Evolutionary conservation across 2,113 vertebrate genomes (phyloP).

Genomic region (Ceyx melanurus): DNA sequence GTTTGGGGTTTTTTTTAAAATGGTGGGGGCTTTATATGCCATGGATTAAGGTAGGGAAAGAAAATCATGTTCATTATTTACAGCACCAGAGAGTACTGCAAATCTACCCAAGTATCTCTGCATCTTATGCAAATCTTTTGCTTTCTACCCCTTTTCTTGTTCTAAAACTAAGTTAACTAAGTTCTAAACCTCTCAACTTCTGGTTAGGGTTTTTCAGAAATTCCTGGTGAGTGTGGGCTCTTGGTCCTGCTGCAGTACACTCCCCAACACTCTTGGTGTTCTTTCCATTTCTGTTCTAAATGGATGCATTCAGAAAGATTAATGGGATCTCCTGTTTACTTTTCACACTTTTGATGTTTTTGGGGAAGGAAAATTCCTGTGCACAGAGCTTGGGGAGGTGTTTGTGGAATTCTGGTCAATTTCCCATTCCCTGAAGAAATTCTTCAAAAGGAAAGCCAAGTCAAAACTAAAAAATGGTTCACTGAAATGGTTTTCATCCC

Average conservation of each 20-base stretch:
- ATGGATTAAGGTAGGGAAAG: neutral
- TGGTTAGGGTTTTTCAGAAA: neutral
- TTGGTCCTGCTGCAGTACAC: neutral
- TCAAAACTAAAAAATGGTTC: neutral
- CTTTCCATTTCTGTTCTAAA: neutral
- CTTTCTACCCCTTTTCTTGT: neutral
- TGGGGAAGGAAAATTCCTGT: neutral
- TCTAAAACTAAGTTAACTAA: too few species aligned
- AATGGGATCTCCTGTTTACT: neutral
- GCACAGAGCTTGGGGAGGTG: neutral
- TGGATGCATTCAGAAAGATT: neutral
- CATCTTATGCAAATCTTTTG: neutral
- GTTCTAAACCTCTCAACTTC: neutral
- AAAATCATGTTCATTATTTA: neutral
- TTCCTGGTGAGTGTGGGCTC: neutral
- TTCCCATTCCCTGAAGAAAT: neutral
- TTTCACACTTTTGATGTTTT: neutral
- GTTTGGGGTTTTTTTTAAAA: neutral
- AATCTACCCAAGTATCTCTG: neutral
- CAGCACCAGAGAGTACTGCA: neutral
- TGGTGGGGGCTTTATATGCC: neutral
- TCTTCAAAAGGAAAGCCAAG: neutral
- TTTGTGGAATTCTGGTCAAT: neutral
- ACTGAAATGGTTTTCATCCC: neutral
- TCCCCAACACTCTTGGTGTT: neutral